Evolutionary conservation across 2,888 invertebrate species (phyloP), one percentile per base, ranked within the genome.

Genomic region (Adelognathus sp.): DNA sequence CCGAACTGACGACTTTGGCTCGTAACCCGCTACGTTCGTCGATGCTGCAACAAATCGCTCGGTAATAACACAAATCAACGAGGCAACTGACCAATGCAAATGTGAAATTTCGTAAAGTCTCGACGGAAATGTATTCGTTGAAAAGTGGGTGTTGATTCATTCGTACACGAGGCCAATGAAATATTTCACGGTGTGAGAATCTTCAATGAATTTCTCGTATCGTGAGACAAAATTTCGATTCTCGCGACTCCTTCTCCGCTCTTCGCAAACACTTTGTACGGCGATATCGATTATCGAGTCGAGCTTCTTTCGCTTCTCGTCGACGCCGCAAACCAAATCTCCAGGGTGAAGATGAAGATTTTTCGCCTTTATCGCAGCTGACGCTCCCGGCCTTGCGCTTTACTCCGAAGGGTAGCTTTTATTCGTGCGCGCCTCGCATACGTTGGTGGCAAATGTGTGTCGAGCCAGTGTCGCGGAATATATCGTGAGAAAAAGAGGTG

Each of bases 401-500:
- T 29, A n/a, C 54, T 24, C 52, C 18, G 66, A n/a, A 24, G 9
- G 24, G 46, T 9, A 21, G 54, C 54, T 52, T n/a, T n/a, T n/a
- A 16, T 54, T 41, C 66, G 66, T 54, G 54, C 24, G 64, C 46
- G 39, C 36, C n/a, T 39, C 18, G 36, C n/a, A n/a, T 54, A 36
- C 39, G 29, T 24, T 54, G 36, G n/a, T n/a, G n/a, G 24, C 27
- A 54, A 66, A 54, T 66, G 66, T 67, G 39, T 54, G 18, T 39
- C 18, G 67, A 67, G 39, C 24, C 39, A 16, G 21, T 4, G 54
- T 67, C 54, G 67, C 18, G 39, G 46, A 67, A 67, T 54, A n/a
- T n/a, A 67, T 54, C 67, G 39, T 52, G 54, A 54, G 29, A 67
- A 60, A 54, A 54, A 18, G 29, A 50, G 50, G 61, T 58, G 36